Percentiles rank a stretch among this genome's conserved stretches.
Conservation (phyloP, 2,113 vertebrate species). For the Xerus inauris region DNA sequence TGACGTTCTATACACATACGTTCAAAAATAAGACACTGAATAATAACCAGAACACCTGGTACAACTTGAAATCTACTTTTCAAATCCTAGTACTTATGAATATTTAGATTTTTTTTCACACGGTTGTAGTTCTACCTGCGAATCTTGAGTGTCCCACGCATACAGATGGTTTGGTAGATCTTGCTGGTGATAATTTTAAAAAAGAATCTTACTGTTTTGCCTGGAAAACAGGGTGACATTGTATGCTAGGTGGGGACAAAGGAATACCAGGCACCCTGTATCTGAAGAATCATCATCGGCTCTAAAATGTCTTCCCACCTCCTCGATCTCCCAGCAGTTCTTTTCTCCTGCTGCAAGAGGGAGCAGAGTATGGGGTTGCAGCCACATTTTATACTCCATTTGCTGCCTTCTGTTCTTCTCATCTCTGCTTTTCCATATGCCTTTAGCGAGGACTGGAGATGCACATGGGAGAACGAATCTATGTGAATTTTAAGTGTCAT, state of each 20-base stretch:
- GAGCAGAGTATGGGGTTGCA: background rate
- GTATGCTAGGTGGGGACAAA: conserved; percentile 4
- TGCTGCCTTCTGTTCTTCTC: conserved; percentile 61
- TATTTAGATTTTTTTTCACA: conserved; percentile 50
- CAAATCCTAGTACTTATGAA: conserved; percentile 41
- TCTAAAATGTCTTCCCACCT: conserved; percentile 38
- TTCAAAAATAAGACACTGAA: conserved; percentile 10
- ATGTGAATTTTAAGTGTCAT: conserved; percentile 11
- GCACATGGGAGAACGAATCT: background rate
- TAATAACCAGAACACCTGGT: background rate
- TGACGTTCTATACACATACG: background rate
- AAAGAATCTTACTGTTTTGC: background rate
- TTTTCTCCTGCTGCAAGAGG: conserved; percentile 28
- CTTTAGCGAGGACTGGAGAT: conserved; percentile 4
- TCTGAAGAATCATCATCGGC: conserved; percentile 37
- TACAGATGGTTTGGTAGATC: conserved; percentile 51
- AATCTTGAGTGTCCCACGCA: background rate
- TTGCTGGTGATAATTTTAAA: background rate
- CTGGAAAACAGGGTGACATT: conserved; percentile 2
- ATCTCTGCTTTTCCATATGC: conserved; percentile 31
- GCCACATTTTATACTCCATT: conserved; percentile 44
- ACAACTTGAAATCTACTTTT: background rate
- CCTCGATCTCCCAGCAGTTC: background rate
- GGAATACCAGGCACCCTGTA: background rate
- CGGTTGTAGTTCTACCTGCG: background rate